These are phyloP conservation scores for Gymnopithys bicolor DNA, from an alignment of 2,797 vertebrate genomes.

Conservation along the genomic window DNA sequence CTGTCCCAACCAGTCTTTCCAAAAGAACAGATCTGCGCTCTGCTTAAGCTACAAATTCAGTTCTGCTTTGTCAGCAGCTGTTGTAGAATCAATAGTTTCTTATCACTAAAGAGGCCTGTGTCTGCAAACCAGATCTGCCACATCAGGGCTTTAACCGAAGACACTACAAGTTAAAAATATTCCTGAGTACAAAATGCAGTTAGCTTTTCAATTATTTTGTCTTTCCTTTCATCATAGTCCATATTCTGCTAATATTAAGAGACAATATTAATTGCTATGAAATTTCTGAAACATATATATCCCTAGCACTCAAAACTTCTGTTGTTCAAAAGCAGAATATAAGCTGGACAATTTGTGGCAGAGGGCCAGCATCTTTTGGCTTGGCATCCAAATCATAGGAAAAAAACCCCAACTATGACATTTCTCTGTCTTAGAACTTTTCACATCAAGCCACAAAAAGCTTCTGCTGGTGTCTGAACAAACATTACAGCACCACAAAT, in stretches of 20 bases:
- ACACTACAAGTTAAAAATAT: background rate
- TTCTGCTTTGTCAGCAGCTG: background rate
- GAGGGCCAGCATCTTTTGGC: background rate
- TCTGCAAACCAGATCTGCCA: background rate
- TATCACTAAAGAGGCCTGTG: background rate
- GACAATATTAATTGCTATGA: background rate
- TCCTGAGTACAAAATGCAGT: background rate
- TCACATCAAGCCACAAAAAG: background rate
- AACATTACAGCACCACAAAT: background rate
- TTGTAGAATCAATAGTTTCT: background rate
- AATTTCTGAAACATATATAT: background rate
- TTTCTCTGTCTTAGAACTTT: background rate
- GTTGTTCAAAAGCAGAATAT: background rate
- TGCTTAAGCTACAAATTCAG: background rate
- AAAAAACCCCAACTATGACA: background rate
- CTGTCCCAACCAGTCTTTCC: background rate
- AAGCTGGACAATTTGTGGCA: background rate
- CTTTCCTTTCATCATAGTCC: background rate
- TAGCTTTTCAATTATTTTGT: background rate
- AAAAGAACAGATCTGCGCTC: background rate
- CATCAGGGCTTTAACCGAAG: background rate
- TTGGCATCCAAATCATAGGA: background rate
- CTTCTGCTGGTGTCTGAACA: constrained; percentile 4
- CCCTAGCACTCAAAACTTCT: background rate
- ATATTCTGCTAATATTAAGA: background rate